Evolutionary conservation across 2,888 invertebrate genomes (phyloP).

Genomic region (Cremastobaeus sp.): DNA sequence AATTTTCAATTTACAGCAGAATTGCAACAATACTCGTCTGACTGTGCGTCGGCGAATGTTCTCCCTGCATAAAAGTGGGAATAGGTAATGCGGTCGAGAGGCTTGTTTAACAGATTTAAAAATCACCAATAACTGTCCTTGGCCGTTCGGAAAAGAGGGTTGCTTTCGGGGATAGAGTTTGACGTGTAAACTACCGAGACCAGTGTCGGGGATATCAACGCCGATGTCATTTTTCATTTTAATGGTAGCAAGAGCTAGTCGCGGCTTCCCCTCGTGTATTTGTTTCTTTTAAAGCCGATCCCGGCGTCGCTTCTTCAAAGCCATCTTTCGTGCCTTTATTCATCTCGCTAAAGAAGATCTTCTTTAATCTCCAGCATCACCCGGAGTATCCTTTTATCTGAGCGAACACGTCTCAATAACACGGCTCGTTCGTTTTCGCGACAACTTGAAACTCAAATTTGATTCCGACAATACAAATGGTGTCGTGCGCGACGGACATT

Average conservation of each 20-base stretch:
- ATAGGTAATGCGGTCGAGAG: slow-evolving; percentile 68
- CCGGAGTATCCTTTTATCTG: slow-evolving; percentile 68
- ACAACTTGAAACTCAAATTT: neutral
- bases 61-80: slow-evolving; percentile 11
- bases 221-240: slow-evolving; percentile 78
- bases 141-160: slow-evolving; percentile 52
- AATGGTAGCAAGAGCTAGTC: slow-evolving; percentile 73
- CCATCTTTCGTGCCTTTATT: slow-evolving; percentile 39
- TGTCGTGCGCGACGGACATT: too few relatives aligned
- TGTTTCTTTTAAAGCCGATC: slow-evolving; percentile 67
- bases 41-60: too few relatives aligned
- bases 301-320: slow-evolving; percentile 32
- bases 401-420: slow-evolving; percentile 72
- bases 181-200: slow-evolving; percentile 55
- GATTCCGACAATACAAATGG: slow-evolving; percentile 9
- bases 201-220: slow-evolving; percentile 70
- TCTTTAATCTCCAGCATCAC: slow-evolving; percentile 19
- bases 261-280: slow-evolving; percentile 69
- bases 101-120: slow-evolving; percentile 75
- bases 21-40: too few relatives aligned
- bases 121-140: slow-evolving; percentile 73
- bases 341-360: slow-evolving; percentile 57
- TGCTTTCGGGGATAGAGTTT: slow-evolving; percentile 39
- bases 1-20: too few relatives aligned
- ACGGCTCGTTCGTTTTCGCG: slow-evolving; percentile 27